Conservation (phyloP, 2,888 invertebrate species). For the Amphipoea oculea region DNA sequence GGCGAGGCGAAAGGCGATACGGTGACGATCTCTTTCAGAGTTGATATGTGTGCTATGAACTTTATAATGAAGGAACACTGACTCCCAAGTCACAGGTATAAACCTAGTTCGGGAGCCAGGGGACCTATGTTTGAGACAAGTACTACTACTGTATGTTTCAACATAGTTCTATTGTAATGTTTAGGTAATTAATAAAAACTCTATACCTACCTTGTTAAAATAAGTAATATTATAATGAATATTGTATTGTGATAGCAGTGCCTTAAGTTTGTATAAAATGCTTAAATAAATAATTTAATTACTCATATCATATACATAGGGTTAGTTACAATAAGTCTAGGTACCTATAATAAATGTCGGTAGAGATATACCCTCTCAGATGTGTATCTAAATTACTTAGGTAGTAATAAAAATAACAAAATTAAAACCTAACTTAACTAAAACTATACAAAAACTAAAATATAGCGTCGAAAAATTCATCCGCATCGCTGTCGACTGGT, state of each 20-base stretch:
- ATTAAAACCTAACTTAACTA: no score
- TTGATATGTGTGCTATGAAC: no score
- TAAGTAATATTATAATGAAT: constrained; percentile 47
- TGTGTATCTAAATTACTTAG: constrained; percentile 9
- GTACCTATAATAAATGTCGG: constrained; percentile 4
- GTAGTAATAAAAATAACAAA: not conserved
- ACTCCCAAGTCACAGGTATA: no score
- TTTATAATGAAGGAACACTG: no score
- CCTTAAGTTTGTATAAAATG: constrained; percentile 72
- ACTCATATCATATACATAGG: not conserved
- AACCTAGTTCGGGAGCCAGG: no score
- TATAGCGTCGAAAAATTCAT: no score
- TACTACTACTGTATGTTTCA: not conserved
- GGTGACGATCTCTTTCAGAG: no score
- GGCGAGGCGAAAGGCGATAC: no score
- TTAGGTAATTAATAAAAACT: constrained; percentile 16
- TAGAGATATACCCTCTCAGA: constrained; percentile 6
- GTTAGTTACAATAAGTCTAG: not conserved
- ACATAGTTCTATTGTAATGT: constrained; percentile 31
- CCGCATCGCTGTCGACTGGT: no score
- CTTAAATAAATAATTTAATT: constrained; percentile 47
- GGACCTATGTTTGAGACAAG: no score
- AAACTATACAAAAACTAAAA: no score
- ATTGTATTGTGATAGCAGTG: constrained; percentile 84
- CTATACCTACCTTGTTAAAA: constrained; percentile 67